These are phyloP conservation scores for Bubo blakistoni DNA, from an alignment of 2,113 vertebrate genomes.

Conservation along the genomic window DNA sequence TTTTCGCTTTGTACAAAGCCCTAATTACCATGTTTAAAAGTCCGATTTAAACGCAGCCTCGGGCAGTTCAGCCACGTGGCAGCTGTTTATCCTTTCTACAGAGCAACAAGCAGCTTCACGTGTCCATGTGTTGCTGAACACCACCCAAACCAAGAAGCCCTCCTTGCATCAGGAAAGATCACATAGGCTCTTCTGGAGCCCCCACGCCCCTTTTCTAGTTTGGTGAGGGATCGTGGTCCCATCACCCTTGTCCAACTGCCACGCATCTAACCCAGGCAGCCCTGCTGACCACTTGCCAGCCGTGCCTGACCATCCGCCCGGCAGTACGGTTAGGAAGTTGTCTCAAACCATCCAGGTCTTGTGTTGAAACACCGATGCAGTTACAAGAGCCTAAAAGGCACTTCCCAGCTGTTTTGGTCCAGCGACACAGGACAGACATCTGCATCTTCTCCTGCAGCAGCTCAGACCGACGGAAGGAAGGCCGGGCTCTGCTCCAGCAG, in stretches of 20 bases:
- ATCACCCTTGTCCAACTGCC: not conserved
- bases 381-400: not conserved
- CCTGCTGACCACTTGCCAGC: not conserved
- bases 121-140: not conserved
- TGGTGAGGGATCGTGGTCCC: not conserved
- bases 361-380: not conserved
- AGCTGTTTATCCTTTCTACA: not conserved
- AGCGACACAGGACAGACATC: not conserved
- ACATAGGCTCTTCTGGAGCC: not conserved
- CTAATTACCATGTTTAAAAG: not conserved
- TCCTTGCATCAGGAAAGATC: not conserved
- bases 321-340: not conserved
- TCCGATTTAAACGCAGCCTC: not conserved
- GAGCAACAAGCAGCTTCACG: not conserved
- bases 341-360: not conserved
- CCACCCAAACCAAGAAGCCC: not conserved
- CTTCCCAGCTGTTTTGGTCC: not conserved
- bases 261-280: not conserved
- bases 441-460: not conserved
- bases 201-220: not conserved
- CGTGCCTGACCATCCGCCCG: accelerated
- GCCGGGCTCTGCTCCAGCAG: not conserved
- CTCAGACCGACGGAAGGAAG: not conserved
- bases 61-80: not conserved
- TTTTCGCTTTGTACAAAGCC: not conserved